Base-by-base conservation (phyloP, 1,140 invertebrate species). In the Drosophila saltans region DNA sequence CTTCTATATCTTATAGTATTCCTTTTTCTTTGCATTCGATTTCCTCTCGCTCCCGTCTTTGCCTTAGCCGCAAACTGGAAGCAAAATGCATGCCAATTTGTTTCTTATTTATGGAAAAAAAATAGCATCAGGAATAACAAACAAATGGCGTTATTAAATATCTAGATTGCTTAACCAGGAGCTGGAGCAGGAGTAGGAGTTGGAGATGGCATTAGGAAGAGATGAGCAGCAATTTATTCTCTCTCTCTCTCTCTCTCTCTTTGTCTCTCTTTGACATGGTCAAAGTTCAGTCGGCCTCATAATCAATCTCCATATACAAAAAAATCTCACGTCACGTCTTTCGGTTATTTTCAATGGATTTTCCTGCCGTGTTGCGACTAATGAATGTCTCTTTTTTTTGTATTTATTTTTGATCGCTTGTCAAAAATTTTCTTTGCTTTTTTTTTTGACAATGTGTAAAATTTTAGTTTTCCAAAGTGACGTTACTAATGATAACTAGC, bases 11-110 rank as follows among this genome's bases (percentile, higher is more conserved):
- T 26, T 9, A 24, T 52, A 52, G 21, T 10, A 52, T 52, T 52
- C 21, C 45, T 52, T 24, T 24, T 59, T 48, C 45, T 48, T 21
- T 24, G 45, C 21, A 21, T 52, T 10, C 45, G 21, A 16, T 24
- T 52, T 52, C 21, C 45, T 52, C 45, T 24, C 7, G 3, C 1
- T 9, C 10, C 9, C 10, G 11, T 9, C 39, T 40, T 40, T 11
- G 39, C n/a, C 16, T 75, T 64, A 69, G 61, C 69, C 60, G 69
- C 77, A 64, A 72, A 65, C 80, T 74, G 59, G 80, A 72, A 69
- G 83, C 82, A 55, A 74, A 86, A 82, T 86, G 83, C 82, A 86
- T 79, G 82, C 83, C 83, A 85, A 85, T 86, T 85, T 86, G 79
- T 64, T 88, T 59, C 81, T 82, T 52, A 88, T 85, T 85, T 85